Base-by-base conservation (phyloP, 2,888 invertebrate species). In the Mimas tiliae region DNA sequence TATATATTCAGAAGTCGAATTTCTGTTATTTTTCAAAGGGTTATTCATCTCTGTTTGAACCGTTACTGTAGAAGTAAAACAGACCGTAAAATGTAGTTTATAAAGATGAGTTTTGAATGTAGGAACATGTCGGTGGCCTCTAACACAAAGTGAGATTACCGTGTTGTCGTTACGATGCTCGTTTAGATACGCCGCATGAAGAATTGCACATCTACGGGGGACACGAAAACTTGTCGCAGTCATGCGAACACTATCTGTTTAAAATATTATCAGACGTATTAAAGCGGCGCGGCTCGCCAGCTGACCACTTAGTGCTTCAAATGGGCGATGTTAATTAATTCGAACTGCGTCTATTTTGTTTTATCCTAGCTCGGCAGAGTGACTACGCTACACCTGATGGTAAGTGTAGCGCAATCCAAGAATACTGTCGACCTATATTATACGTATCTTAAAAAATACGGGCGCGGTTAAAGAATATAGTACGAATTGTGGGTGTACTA, bases 181-280 rank as follows among this genome's bases (percentile, higher is more conserved):
- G 90, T 93, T 93, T 90, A 93, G 92, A 93, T 93, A 92, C 68
- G 86, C 81, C 80, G 78, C 85, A 89, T 91, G 91, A 92, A 83
- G 91, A 84, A 92, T 92, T 89, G 91, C 86, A 89, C 87, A 88
- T 91, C 89, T 88, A 81, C 84, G 84, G 82, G 80, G 72, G 81
- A 81, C 78, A 81, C 76, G 80, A 75, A 81, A 82, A 81, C 81
- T 84, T 81, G 82, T 73, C 78, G 76, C 79, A 75, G 74, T 74
- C 72, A 73, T 72, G 76, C 65, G 71, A 65, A 70, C 52, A 66
- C 52, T 34, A 58, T n/a, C 27, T 63, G 45, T 63, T 42, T 19
- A 27, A 48, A 52, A 53, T 27, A 27, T 53, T 64, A 64, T 64
- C 51, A 21, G 51, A 52, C 42, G 38, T 52, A 19, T 63, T 50